Conservation (phyloP, 2,888 invertebrate genomes). For the Pycnomerus fuliginosus region DNA sequence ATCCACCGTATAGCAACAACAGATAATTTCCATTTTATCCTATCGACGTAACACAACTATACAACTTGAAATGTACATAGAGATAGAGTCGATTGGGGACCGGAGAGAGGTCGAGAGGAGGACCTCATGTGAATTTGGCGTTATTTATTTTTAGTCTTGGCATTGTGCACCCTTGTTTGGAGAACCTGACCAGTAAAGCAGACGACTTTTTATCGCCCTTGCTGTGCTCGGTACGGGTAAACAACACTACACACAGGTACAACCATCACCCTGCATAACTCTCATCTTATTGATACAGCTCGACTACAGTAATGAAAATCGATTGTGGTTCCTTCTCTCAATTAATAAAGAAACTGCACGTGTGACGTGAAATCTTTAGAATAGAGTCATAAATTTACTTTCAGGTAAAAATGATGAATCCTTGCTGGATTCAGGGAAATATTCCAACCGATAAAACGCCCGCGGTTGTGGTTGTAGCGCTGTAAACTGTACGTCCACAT, state of each 20-base stretch:
- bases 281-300: conserved; percentile 33
- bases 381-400: no score
- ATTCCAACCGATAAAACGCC: no score
- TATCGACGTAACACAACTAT: no score
- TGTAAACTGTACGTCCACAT: conserved; percentile 35
- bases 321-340: no score
- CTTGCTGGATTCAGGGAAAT: no score
- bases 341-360: no score
- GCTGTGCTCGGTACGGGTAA: conserved; percentile 32
- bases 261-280: conserved; percentile 34
- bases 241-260: conserved; percentile 35
- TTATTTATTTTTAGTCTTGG: conserved; percentile 39
- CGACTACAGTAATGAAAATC: no score
- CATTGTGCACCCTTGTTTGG: conserved; percentile 42
- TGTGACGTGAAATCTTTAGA: no score
- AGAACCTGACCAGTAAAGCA: conserved; percentile 43
- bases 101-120: conserved; percentile 10
- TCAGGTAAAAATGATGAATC: no score
- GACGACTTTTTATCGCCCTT: conserved; percentile 46
- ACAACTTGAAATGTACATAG: no score
- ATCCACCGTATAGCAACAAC: no score
- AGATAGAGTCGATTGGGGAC: conserved; percentile 1
- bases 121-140: conserved; percentile 31
- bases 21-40: no score
- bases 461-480: conserved; percentile 25